Percentiles rank a stretch among this genome's conserved stretches.
Evolutionary conservation across 1,140 invertebrate genomes (phyloP).

Genomic region (Carposina sasakii): DNA sequence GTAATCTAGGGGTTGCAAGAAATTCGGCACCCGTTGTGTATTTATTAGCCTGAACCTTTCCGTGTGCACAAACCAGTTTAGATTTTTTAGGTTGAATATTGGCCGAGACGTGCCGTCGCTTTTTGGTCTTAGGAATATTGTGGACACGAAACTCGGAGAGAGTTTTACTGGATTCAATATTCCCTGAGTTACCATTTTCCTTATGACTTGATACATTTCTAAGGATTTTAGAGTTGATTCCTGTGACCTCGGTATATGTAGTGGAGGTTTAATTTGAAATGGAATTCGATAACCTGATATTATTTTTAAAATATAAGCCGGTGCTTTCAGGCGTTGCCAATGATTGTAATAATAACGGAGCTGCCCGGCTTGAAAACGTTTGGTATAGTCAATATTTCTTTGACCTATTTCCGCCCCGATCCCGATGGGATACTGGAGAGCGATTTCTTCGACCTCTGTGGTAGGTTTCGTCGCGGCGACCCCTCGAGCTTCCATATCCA

Average conservation of each 20-base stretch:
- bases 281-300: slow-evolving; percentile 8
- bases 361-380: neutral
- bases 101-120: neutral
- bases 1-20: slow-evolving; percentile 22
- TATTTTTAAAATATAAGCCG: slow-evolving; percentile 3
- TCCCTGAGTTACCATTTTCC: slow-evolving; percentile 2
- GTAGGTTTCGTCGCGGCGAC: too few species aligned
- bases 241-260: neutral
- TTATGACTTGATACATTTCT: neutral
- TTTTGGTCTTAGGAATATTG: slow-evolving; percentile 14
- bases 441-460: too few species aligned
- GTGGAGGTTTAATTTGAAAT: neutral
- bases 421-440: too few species aligned
- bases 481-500: too few species aligned
- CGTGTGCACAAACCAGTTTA: slow-evolving; percentile 8
- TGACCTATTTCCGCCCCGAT: too few species aligned
- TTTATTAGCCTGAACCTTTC: slow-evolving; percentile 10
- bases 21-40: neutral
- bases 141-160: slow-evolving; percentile 15
- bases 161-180: slow-evolving; percentile 16
- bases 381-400: too few species aligned
- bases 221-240: neutral
- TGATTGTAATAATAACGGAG: neutral
- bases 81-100: slow-evolving; percentile 25
- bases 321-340: neutral